Percentiles rank a stretch among this genome's conserved stretches.
phyloP scores from a whole-genome alignment of 1,140 invertebrate genomes.

The Drosophila pruinosa region DNA sequence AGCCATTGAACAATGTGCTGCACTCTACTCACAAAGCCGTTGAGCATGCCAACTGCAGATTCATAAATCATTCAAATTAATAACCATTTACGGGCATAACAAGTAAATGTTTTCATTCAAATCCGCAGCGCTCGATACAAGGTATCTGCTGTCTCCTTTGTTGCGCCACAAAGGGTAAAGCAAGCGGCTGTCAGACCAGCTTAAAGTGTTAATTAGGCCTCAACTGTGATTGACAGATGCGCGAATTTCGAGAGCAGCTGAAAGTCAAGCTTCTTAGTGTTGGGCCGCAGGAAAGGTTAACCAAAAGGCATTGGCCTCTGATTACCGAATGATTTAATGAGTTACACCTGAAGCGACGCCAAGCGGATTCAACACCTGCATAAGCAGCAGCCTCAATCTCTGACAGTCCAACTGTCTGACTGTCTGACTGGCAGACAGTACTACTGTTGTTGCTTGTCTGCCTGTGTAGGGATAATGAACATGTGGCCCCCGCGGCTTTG shows the following conservation, averaged over 20 bases:
- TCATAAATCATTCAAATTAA: conserved; percentile 70
- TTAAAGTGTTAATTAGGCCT: conserved; percentile 10
- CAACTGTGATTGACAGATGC: conserved; percentile 11
- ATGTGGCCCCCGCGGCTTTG: conserved; percentile 29
- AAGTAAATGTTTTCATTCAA: conserved; percentile 1
- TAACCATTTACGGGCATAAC: conserved; percentile 57
- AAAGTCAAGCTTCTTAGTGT: conserved; percentile 1
- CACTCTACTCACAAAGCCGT: conserved; percentile 21
- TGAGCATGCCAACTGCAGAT: conserved; percentile 31
- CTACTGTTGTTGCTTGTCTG: background rate
- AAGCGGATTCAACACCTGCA: conserved; percentile 29
- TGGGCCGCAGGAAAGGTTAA: conserved; percentile 31
- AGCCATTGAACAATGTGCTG: conserved; percentile 53
- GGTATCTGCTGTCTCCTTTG: background rate
- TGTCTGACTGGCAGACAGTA: conserved; percentile 1
- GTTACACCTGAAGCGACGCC: conserved; percentile 54
- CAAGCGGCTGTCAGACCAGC: background rate
- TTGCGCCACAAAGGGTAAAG: background rate
- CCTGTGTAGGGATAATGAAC: conserved; percentile 51
- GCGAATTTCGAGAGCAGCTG: background rate
- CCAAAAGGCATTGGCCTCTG: conserved; percentile 22
- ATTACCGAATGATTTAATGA: conserved; percentile 73
- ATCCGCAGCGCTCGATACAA: background rate
- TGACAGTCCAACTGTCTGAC: background rate
- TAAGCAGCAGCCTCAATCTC: conserved; percentile 8